These are phyloP conservation scores for Gobiocypris rarus DNA, from an alignment of 2,113 vertebrate species.

Conservation along the genomic window DNA sequence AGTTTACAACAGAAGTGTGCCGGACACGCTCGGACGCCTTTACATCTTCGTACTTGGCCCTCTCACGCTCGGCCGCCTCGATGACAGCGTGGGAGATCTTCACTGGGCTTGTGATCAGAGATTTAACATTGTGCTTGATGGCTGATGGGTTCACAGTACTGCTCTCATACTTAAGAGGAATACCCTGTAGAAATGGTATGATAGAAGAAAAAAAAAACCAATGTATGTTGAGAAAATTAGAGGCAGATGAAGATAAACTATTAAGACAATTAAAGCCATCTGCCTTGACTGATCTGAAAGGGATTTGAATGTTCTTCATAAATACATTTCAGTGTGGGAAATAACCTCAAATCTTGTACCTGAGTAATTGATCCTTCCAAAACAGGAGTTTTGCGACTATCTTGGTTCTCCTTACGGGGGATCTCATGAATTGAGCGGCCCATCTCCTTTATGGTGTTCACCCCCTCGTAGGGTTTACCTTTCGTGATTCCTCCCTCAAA, in stretches of 20 bases:
- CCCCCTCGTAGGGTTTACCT: constrained; percentile 93
- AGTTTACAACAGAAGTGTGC: constrained; percentile 94
- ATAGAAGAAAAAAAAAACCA: no score
- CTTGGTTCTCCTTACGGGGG: constrained; percentile 87
- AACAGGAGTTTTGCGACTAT: constrained; percentile 90
- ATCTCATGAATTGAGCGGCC: constrained; percentile 98
- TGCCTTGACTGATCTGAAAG: background rate
- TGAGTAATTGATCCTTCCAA: constrained; percentile 93
- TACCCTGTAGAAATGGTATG: constrained; percentile 80
- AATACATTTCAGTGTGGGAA: background rate
- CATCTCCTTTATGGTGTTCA: constrained; percentile 97
- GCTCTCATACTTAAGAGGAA: constrained; percentile 87
- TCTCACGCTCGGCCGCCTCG: constrained; percentile 87
- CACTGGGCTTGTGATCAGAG: constrained; percentile 90
- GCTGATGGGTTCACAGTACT: constrained; percentile 80
- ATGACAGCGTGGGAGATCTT: constrained; percentile 83
- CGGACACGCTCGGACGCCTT: constrained; percentile 84
- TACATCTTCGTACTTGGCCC: constrained; percentile 90
- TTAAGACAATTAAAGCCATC: background rate
- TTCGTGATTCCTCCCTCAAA: constrained; percentile 95
- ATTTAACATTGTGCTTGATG: constrained; percentile 99
- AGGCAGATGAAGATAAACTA: background rate
- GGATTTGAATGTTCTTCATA: background rate
- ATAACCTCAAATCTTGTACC: constrained; percentile 69
- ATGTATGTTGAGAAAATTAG: background rate